Conservation (phyloP, 1,140 invertebrate genomes). For the Drosophila kepulauana region DNA sequence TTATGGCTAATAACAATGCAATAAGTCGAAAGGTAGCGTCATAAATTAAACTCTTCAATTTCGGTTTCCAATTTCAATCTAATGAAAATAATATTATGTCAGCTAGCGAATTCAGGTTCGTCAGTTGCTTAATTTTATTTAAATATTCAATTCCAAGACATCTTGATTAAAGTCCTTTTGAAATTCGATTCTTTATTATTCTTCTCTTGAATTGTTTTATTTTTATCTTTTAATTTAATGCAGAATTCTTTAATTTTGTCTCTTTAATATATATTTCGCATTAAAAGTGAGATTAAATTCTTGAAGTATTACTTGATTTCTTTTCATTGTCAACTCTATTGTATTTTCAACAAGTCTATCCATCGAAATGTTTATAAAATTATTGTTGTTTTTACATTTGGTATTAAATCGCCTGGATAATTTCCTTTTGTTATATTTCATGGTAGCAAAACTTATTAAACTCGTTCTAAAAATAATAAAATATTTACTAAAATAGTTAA, state of each 20-base stretch:
- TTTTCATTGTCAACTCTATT: too few relatives aligned
- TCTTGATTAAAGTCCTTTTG: background rate
- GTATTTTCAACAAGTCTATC: too few relatives aligned
- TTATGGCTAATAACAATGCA: slow-evolving; percentile 18
- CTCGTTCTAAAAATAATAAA: too few relatives aligned
- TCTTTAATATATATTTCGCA: background rate
- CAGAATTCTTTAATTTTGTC: background rate
- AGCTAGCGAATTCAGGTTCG: background rate
- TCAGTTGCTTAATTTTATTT: slow-evolving; percentile 1
- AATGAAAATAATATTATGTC: slow-evolving; percentile 2
- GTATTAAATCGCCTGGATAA: too few relatives aligned
- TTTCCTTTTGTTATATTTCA: too few relatives aligned
- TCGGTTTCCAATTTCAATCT: slow-evolving; percentile 23
- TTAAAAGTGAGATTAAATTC: background rate
- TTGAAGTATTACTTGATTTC: too few relatives aligned
- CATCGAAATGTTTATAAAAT: too few relatives aligned
- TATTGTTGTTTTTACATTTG: too few relatives aligned
- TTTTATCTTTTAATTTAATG: slow-evolving; percentile 3
- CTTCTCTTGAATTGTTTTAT: background rate
- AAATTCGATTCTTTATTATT: background rate
- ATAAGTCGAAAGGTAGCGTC: slow-evolving; percentile 7
- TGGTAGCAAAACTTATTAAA: too few relatives aligned
- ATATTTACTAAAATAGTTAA: too few relatives aligned
- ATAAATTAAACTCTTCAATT: slow-evolving; percentile 17
- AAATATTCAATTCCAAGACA: background rate